These are phyloP conservation scores for Mesoclemmys tuberculata DNA, from an alignment of 2,113 vertebrate genomes.

Conservation along the genomic window DNA sequence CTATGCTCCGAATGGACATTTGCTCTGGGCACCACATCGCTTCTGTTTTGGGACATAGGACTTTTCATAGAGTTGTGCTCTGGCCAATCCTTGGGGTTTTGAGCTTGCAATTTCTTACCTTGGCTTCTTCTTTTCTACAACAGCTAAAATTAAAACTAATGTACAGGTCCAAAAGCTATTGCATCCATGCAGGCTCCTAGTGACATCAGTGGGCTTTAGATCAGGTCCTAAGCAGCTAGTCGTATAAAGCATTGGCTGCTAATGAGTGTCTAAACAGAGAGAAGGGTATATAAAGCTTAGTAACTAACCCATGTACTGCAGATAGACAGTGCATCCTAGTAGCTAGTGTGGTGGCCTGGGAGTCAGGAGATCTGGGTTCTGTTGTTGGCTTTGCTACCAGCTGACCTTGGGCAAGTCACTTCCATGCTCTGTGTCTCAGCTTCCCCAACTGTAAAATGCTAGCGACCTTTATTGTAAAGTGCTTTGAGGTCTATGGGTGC, in stretches of 20 bases:
- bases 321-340: neutral
- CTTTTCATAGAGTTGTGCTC: rapidly evolving
- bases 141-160: neutral
- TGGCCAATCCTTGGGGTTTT: neutral
- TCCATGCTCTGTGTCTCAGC: neutral
- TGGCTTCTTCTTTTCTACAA: neutral
- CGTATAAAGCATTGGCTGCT: neutral
- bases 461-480: neutral
- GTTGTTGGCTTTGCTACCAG: neutral
- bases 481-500: neutral
- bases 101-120: neutral
- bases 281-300: neutral
- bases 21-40: neutral
- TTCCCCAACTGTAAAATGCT: neutral
- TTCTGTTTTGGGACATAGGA: rapidly evolving
- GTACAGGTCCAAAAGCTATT: rapidly evolving
- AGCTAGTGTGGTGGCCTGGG: neutral
- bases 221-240: neutral
- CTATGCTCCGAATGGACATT: rapidly evolving
- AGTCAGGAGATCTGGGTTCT: neutral
- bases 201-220: rapidly evolving
- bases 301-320: neutral
- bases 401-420: neutral
- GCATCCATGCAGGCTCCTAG: neutral
- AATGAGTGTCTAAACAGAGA: neutral